These are phyloP conservation scores for Pipistrellus nathusii DNA, from an alignment of 2,797 vertebrate species.

Conservation along the genomic window DNA sequence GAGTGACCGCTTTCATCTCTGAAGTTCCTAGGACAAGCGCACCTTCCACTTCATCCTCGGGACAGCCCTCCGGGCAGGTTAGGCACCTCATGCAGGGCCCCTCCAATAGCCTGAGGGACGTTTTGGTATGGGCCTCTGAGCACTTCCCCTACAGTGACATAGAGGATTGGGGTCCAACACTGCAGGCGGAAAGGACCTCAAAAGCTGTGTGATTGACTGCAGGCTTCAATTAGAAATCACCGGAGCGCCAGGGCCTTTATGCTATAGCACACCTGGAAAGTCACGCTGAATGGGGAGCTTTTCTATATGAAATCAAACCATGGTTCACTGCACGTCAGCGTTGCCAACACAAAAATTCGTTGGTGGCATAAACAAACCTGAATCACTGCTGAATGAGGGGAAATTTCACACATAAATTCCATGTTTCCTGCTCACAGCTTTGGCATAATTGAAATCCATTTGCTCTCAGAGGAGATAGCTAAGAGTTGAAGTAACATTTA, in stretches of 20 bases:
- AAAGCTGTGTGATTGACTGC: not conserved
- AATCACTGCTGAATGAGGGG: slow-evolving; percentile 72
- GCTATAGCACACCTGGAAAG: slow-evolving; percentile 62
- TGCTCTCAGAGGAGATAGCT: slow-evolving; percentile 47
- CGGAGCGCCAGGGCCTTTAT: slow-evolving; percentile 66
- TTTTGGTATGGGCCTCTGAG: not conserved
- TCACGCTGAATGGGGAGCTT: slow-evolving; percentile 26
- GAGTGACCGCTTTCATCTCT: not conserved
- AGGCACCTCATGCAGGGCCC: not conserved
- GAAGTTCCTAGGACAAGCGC: not conserved
- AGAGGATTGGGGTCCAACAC: no score
- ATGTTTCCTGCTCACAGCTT: not conserved
- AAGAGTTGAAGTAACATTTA: slow-evolving; percentile 43
- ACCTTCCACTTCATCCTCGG: not conserved
- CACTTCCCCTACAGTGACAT: accelerated
- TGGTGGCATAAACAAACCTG: slow-evolving; percentile 55
- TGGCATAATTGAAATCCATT: slow-evolving; percentile 59
- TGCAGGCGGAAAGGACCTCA: not conserved
- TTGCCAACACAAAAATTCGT: not conserved
- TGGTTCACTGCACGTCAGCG: not conserved
- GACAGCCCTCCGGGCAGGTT: not conserved
- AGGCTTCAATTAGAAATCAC: slow-evolving; percentile 74
- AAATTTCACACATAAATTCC: slow-evolving; percentile 63
- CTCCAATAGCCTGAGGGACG: not conserved
- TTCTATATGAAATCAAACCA: slow-evolving; percentile 61